Evolutionary conservation across 2,113 vertebrate species (phyloP).

Genomic region (Cyrtonyx montezumae): DNA sequence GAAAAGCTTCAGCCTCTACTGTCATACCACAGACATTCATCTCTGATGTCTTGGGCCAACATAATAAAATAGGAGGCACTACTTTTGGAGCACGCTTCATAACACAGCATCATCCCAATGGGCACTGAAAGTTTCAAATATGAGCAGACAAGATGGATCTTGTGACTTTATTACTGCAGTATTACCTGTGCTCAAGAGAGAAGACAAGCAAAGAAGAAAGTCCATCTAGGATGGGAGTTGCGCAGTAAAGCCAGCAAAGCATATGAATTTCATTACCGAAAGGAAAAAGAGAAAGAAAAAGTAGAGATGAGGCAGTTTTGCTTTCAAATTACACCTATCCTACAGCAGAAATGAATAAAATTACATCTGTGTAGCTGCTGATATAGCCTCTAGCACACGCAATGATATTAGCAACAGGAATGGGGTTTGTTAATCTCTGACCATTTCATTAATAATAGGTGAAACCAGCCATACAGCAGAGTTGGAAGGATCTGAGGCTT

Average conservation of each 20-base stretch:
- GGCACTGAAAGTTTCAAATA: constrained; percentile 1
- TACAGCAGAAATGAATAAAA: constrained; percentile 32
- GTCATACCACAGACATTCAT: not conserved
- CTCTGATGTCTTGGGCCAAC: not conserved
- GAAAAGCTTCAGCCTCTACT: not conserved
- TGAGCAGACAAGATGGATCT: not conserved
- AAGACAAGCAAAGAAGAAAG: not conserved
- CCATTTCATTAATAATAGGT: constrained; percentile 46
- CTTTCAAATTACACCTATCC: constrained; percentile 26
- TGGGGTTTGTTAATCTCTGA: constrained; percentile 45
- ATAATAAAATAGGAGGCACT: not conserved
- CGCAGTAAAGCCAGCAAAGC: not conserved
- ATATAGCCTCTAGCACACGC: not conserved
- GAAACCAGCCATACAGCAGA: constrained; percentile 9
- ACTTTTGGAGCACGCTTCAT: not conserved
- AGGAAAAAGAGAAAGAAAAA: not conserved
- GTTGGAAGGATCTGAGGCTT: constrained; percentile 59
- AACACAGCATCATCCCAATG: not conserved
- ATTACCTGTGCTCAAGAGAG: not conserved
- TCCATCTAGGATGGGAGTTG: not conserved
- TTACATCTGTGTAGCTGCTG: constrained; percentile 10
- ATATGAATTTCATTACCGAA: constrained; percentile 31
- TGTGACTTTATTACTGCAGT: not conserved
- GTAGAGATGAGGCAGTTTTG: not conserved
- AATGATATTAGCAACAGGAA: constrained; percentile 18